Percentiles rank a stretch among this genome's conserved stretches.
phyloP scores from a whole-genome alignment of 2,797 vertebrate genomes.

The Tragelaphus eurycerus region DNA sequence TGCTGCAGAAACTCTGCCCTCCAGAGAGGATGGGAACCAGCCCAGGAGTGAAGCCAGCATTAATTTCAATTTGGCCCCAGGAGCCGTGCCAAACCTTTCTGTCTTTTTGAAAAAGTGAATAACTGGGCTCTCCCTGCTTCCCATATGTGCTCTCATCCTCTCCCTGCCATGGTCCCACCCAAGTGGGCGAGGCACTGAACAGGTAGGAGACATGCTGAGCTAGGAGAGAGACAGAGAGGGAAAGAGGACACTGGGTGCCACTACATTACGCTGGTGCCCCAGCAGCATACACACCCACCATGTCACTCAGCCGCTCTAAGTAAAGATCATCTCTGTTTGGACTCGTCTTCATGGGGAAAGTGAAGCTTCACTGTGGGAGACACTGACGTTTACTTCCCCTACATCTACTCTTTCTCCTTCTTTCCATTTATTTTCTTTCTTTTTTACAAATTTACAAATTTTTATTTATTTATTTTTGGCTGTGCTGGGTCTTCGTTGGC shows the following conservation, averaged over 20 bases:
- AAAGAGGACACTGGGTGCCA: not conserved
- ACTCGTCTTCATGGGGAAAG: not conserved
- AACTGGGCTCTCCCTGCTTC: too few relatives aligned
- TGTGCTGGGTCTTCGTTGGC: not conserved
- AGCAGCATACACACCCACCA: not conserved
- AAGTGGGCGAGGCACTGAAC: rapidly evolving
- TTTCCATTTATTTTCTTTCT: not conserved
- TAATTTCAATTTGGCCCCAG: slow-evolving; percentile 29
- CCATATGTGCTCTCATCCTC: not conserved
- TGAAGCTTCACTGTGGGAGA: too few relatives aligned
- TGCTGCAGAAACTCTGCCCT: not conserved
- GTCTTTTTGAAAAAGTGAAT: not conserved
- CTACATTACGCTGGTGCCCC: not conserved
- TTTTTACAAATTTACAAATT: not conserved
- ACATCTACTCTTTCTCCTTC: not conserved
- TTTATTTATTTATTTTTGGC: not conserved
- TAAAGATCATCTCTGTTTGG: not conserved
- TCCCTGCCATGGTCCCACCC: not conserved
- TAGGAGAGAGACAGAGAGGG: not conserved
- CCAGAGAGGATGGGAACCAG: not conserved
- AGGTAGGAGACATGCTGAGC: not conserved
- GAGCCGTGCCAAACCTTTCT: not conserved
- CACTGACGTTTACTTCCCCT: not conserved
- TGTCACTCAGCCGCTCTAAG: too few relatives aligned
- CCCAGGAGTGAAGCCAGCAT: slow-evolving; percentile 26